Percentiles rank a stretch among this genome's conserved stretches.
Conservation (phyloP, 1,140 invertebrate species). For the Drosophila orena region DNA sequence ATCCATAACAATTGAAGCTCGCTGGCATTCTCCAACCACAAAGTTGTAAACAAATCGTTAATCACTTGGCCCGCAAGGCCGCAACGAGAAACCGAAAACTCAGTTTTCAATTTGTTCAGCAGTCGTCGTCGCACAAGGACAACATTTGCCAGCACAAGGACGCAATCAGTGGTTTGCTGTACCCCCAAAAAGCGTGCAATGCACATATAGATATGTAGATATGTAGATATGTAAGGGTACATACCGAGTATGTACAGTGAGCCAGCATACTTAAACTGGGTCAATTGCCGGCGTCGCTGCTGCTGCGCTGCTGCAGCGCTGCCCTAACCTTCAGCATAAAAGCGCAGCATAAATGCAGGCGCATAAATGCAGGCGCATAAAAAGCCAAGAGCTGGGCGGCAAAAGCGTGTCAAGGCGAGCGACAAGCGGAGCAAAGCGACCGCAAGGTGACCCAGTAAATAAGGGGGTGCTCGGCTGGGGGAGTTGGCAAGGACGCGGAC, state of each 20-base stretch:
- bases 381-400: conserved; percentile 36
- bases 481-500: conserved; percentile 43
- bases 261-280: conserved; percentile 49
- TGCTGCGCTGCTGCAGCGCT: conserved; percentile 33
- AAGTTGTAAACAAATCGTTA: conserved; percentile 69
- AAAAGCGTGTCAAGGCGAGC: conserved; percentile 76
- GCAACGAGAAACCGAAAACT: conserved; percentile 32
- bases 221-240: not conserved
- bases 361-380: conserved; percentile 68
- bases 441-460: conserved; percentile 79
- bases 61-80: conserved; percentile 53
- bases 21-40: conserved; percentile 13
- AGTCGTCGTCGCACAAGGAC: conserved; percentile 42
- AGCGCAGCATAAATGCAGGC: conserved; percentile 74
- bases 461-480: conserved; percentile 18
- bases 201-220: no score
- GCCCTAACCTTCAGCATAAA: conserved; percentile 77
- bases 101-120: conserved; percentile 50
- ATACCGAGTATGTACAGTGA: not conserved
- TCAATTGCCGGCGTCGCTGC: conserved; percentile 49
- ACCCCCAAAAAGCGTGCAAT: conserved; percentile 26
- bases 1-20: conserved; percentile 11
- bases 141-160: conserved; percentile 57
- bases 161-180: conserved; percentile 50
- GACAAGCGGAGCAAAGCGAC: conserved; percentile 26